Base-by-base conservation (phyloP, 2,113 vertebrate genomes). In the Cynocephalus volans region DNA sequence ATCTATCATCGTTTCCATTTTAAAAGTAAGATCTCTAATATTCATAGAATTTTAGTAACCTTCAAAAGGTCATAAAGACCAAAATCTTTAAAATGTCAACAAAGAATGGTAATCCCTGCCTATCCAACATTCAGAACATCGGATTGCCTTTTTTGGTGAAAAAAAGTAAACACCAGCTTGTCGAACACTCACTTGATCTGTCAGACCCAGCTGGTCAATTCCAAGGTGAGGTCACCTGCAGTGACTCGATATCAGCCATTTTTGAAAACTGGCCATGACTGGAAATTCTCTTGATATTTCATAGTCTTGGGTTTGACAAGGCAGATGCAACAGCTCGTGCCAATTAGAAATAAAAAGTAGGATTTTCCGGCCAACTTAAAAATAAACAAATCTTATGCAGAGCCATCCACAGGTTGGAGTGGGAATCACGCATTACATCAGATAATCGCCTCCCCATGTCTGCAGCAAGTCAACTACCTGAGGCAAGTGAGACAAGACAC, bases 401-500 rank as follows among this genome's bases (percentile, higher is more conserved):
- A 90, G 88, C 62, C 54, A 88, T 50, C 62, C 73, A 86, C 41
- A 56, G 69, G 60, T 45, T 92, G 50, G 90, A 94, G 72, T 58
- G 84, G 79, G 70, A 97, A 88, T 84, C 70, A 90, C 75, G 70
- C 92, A 87, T 31, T 85, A 67, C 88, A 48, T 90, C 72, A 77
- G 85, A 89, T 80, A 96, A 96, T 90, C 80, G 56, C 48, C 87
- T 77, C 84, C 92, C 33, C 41, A 24, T 80, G 28, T 83, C 58
- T 67, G 31, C 24, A 73, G 81, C 82, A 88, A 96, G 70, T 88
- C 93, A 97, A 93, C 64, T 67, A 96, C 50, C 88, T 87, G 41
- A 70, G 33, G 62, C 81, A 87, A 94, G 70, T 17, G 19, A 89
- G 70, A 84, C 52, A 89, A 50, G 87, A 33, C 5, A 54, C 48